Conservation (phyloP, 2,113 vertebrate genomes). For the Nerophis lumbriciformis region DNA sequence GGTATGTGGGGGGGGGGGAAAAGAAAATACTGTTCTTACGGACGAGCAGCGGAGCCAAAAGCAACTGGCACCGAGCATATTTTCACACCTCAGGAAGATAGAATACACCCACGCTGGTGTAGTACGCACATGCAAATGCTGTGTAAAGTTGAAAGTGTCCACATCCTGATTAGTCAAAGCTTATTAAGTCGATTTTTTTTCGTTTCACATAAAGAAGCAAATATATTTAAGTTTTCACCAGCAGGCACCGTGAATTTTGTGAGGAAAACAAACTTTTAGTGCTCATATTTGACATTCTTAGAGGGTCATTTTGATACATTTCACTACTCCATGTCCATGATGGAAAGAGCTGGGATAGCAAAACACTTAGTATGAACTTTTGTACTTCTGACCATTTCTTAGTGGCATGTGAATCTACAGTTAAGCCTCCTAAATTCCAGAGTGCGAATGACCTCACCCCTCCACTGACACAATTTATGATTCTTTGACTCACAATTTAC, state of each 20-base stretch:
- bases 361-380: constrained; percentile 59
- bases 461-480: constrained; percentile 49
- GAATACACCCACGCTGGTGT: constrained; percentile 41
- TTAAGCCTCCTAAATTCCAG: constrained; percentile 57
- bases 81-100: constrained; percentile 63
- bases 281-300: constrained; percentile 10
- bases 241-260: neutral
- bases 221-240: neutral
- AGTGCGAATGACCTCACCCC: constrained; percentile 66
- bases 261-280: constrained; percentile 25
- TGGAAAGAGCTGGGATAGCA: constrained; percentile 31
- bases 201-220: constrained; percentile 6
- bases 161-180: constrained; percentile 29
- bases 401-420: constrained; percentile 61
- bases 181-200: constrained; percentile 11
- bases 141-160: constrained; percentile 34
- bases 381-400: constrained; percentile 64
- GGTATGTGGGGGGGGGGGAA: constrained; percentile 18
- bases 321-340: constrained; percentile 30
- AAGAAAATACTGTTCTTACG: constrained; percentile 50
- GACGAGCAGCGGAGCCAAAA: constrained; percentile 48
- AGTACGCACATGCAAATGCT: constrained; percentile 44
- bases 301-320: constrained; percentile 30
- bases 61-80: constrained; percentile 50
- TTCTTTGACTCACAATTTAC: constrained; percentile 53